These are phyloP conservation scores for Amiota minor DNA, from an alignment of 2,888 invertebrate species.

Conservation along the genomic window DNA sequence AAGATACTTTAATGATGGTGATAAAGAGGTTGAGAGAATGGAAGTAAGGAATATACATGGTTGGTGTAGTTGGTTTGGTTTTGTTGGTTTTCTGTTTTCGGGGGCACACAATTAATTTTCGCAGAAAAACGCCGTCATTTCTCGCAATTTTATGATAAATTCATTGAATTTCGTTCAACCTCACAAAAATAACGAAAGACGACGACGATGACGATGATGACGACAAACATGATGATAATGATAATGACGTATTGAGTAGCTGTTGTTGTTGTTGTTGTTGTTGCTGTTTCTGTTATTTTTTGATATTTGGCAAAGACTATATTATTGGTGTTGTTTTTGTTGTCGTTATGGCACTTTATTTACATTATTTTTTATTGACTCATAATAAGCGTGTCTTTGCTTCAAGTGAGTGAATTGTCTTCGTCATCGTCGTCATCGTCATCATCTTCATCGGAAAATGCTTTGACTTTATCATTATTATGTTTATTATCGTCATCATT, in stretches of 20 bases:
- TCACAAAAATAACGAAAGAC: slow-evolving; percentile 11
- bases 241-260: not conserved
- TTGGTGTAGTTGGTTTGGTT: not conserved
- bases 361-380: slow-evolving; percentile 8
- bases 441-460: not conserved
- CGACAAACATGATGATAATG: too few species aligned
- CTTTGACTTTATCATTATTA: not conserved
- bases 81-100: too few species aligned
- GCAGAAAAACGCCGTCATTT: slow-evolving; percentile 67
- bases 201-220: not conserved
- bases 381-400: not conserved
- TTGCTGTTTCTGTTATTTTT: slow-evolving; percentile 22
- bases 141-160: slow-evolving; percentile 71
- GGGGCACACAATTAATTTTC: slow-evolving; percentile 62
- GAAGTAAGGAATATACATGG: not conserved
- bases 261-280: not conserved
- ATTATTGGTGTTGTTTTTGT: slow-evolving; percentile 26
- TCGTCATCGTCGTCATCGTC: not conserved
- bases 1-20: too few species aligned
- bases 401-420: not conserved
- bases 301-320: slow-evolving; percentile 16
- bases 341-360: slow-evolving; percentile 25
- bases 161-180: slow-evolving; percentile 62
- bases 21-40: not conserved
- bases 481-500: not conserved